phyloP scores from a whole-genome alignment of 2,797 vertebrate species.

The Huso huso region DNA sequence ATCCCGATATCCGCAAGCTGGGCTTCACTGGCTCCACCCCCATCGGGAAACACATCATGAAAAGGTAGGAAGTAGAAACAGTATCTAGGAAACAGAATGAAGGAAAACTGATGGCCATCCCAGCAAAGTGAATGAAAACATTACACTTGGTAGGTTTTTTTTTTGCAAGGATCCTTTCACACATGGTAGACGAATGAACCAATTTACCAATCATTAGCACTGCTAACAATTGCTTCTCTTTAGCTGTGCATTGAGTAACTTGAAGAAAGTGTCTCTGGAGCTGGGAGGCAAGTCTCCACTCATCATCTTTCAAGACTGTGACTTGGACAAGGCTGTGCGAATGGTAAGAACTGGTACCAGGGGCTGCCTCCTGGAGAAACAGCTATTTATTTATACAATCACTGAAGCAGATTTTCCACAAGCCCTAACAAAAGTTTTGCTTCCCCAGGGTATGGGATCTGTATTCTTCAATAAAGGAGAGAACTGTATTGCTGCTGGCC shows the following conservation, averaged over 20 bases:
- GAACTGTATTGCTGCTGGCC: constrained; percentile 94
- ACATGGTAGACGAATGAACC: neutral
- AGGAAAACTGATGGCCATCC: no score
- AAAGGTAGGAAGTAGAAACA: constrained; percentile 60
- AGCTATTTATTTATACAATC: no score
- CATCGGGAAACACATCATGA: constrained; percentile 94
- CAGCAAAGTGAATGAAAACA: no score
- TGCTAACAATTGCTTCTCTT: constrained; percentile 9
- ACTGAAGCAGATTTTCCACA: no score
- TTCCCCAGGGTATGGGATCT: constrained; percentile 86
- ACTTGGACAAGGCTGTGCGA: constrained; percentile 90
- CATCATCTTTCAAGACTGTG: constrained; percentile 92
- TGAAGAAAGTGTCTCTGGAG: constrained; percentile 95
- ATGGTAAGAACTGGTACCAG: constrained; percentile 65
- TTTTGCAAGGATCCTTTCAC: neutral
- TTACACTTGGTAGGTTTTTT: no score
- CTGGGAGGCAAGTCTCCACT: constrained; percentile 93
- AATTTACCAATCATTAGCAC: neutral
- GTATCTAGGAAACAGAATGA: no score
- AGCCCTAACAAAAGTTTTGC: neutral
- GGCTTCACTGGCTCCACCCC: constrained; percentile 93
- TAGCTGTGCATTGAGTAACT: constrained; percentile 84
- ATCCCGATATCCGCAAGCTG: constrained; percentile 88
- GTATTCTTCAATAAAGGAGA: constrained; percentile 97
- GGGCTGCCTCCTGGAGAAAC: neutral